Conservation (phyloP, 2,888 invertebrate genomes). For the Yponomeuta sedellus region DNA sequence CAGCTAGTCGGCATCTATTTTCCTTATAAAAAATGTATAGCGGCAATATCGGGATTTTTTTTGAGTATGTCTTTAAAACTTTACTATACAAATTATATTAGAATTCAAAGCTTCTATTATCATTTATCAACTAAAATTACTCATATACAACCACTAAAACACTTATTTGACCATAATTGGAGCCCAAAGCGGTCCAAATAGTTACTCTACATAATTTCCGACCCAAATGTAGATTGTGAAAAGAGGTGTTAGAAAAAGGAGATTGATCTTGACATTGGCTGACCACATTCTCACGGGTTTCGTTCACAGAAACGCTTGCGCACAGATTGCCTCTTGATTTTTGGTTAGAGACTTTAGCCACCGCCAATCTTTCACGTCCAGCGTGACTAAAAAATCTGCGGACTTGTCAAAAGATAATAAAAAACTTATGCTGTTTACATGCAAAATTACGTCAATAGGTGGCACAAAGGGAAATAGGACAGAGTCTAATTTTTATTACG, state of each 20-base stretch:
- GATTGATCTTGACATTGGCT: neutral
- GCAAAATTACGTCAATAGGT: too few species aligned
- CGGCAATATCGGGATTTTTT: too few species aligned
- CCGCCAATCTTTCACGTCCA: slow-evolving; percentile 45
- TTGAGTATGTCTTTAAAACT: too few species aligned
- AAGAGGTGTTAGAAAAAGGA: neutral
- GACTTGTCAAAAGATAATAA: neutral
- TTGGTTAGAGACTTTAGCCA: slow-evolving; percentile 17
- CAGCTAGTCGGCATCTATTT: too few species aligned
- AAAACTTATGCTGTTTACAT: neutral
- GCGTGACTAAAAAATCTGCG: slow-evolving; percentile 1
- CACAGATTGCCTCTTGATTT: neutral
- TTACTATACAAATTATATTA: too few species aligned
- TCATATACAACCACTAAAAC: neutral
- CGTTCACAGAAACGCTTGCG: slow-evolving; percentile 47
- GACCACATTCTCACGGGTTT: slow-evolving; percentile 23
- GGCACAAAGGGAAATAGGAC: too few species aligned
- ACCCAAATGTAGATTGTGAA: neutral
- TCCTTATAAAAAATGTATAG: too few species aligned
- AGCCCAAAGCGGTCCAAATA: neutral
- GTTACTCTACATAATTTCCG: neutral
- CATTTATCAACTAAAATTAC: neutral
- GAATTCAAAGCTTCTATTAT: too few species aligned
- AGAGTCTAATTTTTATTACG: too few species aligned
- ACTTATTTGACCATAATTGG: neutral